Base-by-base conservation (phyloP, 2,888 invertebrate species). In the Epirrhoe alternata region DNA sequence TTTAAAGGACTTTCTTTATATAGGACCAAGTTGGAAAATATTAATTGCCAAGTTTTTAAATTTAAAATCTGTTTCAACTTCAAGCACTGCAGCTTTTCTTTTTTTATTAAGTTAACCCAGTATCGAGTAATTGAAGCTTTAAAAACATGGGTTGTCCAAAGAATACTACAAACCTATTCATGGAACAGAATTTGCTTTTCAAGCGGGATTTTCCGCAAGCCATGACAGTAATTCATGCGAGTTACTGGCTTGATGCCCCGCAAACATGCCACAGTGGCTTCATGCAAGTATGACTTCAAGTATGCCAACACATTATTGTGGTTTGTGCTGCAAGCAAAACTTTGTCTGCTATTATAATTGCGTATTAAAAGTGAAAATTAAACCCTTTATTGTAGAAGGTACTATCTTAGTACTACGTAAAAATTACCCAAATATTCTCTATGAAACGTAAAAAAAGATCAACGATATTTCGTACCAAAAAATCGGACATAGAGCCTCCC, bases 131-230 rank as follows among this genome's bases (percentile, higher is more conserved):
- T n/a, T 5, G 45, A 45, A 45, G 45, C 45, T n/a, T 45, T 45
- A 45, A 14, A 45, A 14, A 4, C 45, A 78, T 71, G 70, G 70
- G 73, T 74, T 74, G 74, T 72, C 71, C 60, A 51, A 69, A 73
- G 73, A 75, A 66, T 68, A 71, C 66, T 59, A 70, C 61, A 66
- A 76, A 78, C 76, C 75, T 75, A 78, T 74, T 76, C 71, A 58
- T 57, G 57, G 78, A 81, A 82, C 79, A 81, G 80, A 84, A 87
- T 88, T 86, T 85, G 86, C 85, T 80, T 87, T 86, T 83, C 80
- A 81, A 78, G 77, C 71, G 73, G 79, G 83, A 85, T 86, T 85
- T 85, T 81, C 80, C 80, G 74, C 78, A 70, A 79, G 78, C 68
- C 74, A 74, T 63, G 74, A 74, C 80, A 82, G 82, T 83, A 86